Percentiles rank a stretch among this genome's conserved stretches.
Evolutionary conservation across 2,888 invertebrate species (phyloP).

Genomic region (Acanthococcus lagerstroemiae): DNA sequence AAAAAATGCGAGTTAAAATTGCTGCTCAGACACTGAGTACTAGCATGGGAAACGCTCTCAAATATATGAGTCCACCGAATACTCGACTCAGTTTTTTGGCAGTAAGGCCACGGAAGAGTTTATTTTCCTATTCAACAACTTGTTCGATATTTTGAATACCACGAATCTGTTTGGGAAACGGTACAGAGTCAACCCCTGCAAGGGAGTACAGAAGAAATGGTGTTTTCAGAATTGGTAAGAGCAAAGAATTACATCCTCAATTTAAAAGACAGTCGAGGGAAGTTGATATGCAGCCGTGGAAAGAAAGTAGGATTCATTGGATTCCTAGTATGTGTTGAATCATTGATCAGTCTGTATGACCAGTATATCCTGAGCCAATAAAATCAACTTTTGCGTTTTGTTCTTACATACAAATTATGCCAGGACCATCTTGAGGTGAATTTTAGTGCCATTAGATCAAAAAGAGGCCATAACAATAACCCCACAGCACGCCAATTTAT

Average conservation of each 20-base stretch:
- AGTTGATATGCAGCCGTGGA: background rate
- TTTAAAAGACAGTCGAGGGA: slow-evolving; percentile 1
- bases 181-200: too few species aligned
- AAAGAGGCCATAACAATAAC: slow-evolving; percentile 18
- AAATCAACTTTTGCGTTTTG: background rate
- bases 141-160: too few species aligned
- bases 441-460: slow-evolving; percentile 11
- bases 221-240: background rate
- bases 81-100: background rate
- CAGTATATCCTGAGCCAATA: background rate
- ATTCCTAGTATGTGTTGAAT: slow-evolving; percentile 18
- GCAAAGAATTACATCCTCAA: slow-evolving; percentile 4
- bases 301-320: slow-evolving; percentile 23
- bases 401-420: slow-evolving; percentile 22
- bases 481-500: slow-evolving; percentile 15
- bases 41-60: background rate
- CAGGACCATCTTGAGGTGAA: slow-evolving; percentile 22
- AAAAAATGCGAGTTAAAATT: background rate
- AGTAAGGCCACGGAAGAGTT: slow-evolving; percentile 4
- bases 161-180: too few species aligned
- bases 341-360: background rate
- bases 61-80: background rate
- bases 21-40: background rate
- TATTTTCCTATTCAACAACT: slow-evolving; percentile 4
- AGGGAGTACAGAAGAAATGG: background rate